phyloP scores from a whole-genome alignment of 2,888 invertebrate genomes.

The Romanomermis culicivorax region DNA sequence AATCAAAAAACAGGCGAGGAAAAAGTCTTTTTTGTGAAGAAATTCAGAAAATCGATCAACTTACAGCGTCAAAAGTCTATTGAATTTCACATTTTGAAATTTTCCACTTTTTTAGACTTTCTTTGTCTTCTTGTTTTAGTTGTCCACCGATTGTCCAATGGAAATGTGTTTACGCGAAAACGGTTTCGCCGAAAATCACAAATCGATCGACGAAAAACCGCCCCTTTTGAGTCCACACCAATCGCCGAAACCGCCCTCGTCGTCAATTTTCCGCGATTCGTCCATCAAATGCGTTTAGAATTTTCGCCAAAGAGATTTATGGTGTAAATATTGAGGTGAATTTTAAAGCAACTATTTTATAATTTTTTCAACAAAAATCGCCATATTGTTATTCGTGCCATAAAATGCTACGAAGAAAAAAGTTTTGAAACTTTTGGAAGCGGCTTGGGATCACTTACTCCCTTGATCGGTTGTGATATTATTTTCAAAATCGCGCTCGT shows the following conservation, averaged over 20 bases:
- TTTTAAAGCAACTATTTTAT: neutral
- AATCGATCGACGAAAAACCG: too few species aligned
- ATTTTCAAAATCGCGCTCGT: neutral
- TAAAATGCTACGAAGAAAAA: too few species aligned
- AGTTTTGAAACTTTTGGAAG: neutral
- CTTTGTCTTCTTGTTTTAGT: neutral
- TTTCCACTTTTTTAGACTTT: too few species aligned
- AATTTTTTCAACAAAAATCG: neutral
- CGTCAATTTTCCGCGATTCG: neutral
- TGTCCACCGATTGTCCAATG: too few species aligned
- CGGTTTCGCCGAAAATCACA: too few species aligned
- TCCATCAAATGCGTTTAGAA: too few species aligned
- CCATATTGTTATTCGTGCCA: neutral
- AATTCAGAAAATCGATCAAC: too few species aligned
- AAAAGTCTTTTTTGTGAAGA: too few species aligned
- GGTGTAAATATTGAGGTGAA: neutral
- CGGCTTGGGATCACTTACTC: slow-evolving; percentile 5
- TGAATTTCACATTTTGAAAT: too few species aligned
- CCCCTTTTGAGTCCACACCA: neutral
- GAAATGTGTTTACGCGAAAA: too few species aligned
- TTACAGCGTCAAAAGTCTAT: too few species aligned
- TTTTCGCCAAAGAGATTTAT: slow-evolving; percentile 1
- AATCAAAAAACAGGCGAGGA: too few species aligned
- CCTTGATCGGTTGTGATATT: slow-evolving; percentile 5
- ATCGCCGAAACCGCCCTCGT: neutral